A percentile compares a stretch with the other conserved stretches of the same genome.
These are phyloP conservation scores for Amphiura filiformis DNA, from an alignment of 35 echinoderm and acorn worm genomes.

Conservation along the genomic window DNA sequence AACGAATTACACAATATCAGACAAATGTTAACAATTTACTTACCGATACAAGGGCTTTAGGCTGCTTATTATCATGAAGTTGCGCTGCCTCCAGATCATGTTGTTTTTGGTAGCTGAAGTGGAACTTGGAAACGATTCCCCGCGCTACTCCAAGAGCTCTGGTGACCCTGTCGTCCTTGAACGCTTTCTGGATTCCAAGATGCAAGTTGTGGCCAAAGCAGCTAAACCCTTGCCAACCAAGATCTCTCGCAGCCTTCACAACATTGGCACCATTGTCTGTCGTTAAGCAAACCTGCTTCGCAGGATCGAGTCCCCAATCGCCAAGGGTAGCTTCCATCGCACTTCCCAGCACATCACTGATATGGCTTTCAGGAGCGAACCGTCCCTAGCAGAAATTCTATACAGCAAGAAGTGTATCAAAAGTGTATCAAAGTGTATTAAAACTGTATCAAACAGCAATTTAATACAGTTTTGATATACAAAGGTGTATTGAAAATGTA, in stretches of 20 bases:
- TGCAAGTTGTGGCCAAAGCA: constrained; percentile 65
- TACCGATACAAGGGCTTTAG: background rate
- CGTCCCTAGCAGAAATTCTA: too few species aligned
- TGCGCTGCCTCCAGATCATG: background rate
- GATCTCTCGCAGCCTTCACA: constrained; percentile 21
- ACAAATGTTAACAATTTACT: too few species aligned
- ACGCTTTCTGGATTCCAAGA: constrained; percentile 44
- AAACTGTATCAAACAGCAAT: too few species aligned
- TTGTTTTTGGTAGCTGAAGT: constrained; percentile 27
- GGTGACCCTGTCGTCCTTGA: background rate
- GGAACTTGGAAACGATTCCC: constrained; percentile 26
- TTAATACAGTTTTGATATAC: too few species aligned
- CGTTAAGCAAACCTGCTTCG: constrained; percentile 25
- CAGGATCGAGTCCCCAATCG: background rate
- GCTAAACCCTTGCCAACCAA: constrained; percentile 18
- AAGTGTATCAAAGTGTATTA: too few species aligned
- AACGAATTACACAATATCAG: too few species aligned
- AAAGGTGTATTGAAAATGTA: too few species aligned
- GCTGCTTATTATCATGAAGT: background rate
- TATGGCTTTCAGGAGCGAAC: background rate
- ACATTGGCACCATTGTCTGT: constrained; percentile 48
- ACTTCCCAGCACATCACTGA: background rate
- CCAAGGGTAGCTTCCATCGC: background rate
- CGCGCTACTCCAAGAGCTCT: background rate
- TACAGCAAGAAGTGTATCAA: too few species aligned